phyloP scores from a whole-genome alignment of 1,140 invertebrate genomes.

The Tigriopus japonicus region DNA sequence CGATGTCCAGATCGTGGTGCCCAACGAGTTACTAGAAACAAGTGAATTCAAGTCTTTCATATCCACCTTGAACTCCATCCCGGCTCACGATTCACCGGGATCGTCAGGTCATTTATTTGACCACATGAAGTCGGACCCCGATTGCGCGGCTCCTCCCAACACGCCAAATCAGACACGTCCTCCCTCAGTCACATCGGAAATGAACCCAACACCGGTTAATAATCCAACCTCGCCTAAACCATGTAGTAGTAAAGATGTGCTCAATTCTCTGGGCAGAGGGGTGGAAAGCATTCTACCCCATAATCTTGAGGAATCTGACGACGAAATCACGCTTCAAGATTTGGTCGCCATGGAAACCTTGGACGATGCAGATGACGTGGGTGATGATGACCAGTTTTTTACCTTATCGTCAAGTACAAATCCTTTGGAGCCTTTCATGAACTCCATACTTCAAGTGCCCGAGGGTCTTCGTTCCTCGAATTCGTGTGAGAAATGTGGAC shows the following conservation, averaged over 20 bases:
- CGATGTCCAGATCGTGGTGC: not conserved
- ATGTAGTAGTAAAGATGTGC: not conserved
- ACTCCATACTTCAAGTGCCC: not conserved
- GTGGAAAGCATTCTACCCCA: too few species aligned
- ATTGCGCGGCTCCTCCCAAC: not conserved
- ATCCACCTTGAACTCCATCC: not conserved
- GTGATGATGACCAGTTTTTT: not conserved
- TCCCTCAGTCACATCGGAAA: not conserved
- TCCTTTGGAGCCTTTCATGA: not conserved
- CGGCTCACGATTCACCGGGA: not conserved
- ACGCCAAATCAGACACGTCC: not conserved
- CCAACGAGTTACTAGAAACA: not conserved
- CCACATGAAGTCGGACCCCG: too few species aligned
- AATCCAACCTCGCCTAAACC: not conserved
- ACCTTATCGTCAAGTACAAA: not conserved
- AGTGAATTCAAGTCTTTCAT: not conserved
- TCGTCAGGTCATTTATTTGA: not conserved
- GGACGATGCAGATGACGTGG: not conserved
- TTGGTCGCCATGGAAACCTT: conserved; percentile 5
- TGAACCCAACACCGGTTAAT: not conserved
- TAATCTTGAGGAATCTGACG: not conserved
- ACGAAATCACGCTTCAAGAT: conserved; percentile 7
- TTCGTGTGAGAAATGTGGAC: too few species aligned
- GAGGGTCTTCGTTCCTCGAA: too few species aligned
- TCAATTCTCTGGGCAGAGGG: not conserved